Base-by-base conservation (phyloP, 2,797 vertebrate species). In the Acrocephalus scirpaceus region DNA sequence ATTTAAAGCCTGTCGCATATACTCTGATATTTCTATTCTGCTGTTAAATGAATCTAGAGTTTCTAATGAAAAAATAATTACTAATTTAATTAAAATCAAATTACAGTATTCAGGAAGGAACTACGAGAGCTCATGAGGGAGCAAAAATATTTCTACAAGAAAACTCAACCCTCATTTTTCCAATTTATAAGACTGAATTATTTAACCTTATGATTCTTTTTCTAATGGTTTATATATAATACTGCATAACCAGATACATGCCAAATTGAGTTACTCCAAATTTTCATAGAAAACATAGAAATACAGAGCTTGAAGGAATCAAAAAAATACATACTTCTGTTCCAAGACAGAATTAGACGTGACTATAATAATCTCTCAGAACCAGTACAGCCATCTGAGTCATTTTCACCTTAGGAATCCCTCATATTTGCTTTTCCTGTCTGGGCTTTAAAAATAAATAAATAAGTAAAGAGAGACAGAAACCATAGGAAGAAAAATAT, bases 311-410 rank as follows among this genome's bases (percentile, higher is more conserved):
- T 84, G 30, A 69, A 84, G 29, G 11, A 50, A 84, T 78, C 7
- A 1, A 88, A 65, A 61, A 88, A 50, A 78, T n/a, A n/a, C 25
- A 72, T 22, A 57, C 16, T 78, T 71, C 62, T 80, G 27, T 69
- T 93, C 80, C 15, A 5, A 92, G 42, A 86, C 51, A 93, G 53
- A 94, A 92, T 88, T 90, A 92, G 77, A 75, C 62, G 47, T 42
- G 19, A 74, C 79, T 61, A 72, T 90, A 88, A 88, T 86, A 88
- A 64, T 57, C 7, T 91, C 8, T 70, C 53, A 54, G 30, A 69
- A 80, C 61, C 26, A 77, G 26, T 74, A 84, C 51, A 81, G 26
- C 30, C 50, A 69, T 72, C 82, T 92, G 86, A 93, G 66, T 92
- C 3, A 90, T 90, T 94, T 90, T 88, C 56, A 38, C 40, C 91